Percentiles rank a stretch among this genome's conserved stretches.
Evolutionary conservation across 2,888 invertebrate species (phyloP).

Genomic region (Eledona agricola): DNA sequence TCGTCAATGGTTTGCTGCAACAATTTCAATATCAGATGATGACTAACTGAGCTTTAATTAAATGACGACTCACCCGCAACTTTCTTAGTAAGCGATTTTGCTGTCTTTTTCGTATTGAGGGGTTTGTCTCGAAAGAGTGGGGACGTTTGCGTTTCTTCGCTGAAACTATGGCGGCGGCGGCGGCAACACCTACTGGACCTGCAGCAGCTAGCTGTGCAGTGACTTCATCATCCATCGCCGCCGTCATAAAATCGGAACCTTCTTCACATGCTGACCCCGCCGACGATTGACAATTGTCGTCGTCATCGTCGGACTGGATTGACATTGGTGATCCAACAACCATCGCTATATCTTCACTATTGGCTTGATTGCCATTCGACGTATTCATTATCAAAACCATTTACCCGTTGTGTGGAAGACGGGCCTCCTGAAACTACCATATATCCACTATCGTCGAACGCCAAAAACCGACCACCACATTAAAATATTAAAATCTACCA

Average conservation of each 20-base stretch:
- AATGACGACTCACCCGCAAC: conserved; percentile 71
- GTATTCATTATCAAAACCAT: conserved; percentile 62
- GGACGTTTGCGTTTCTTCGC: conserved; percentile 95
- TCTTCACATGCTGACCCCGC: conserved; percentile 83
- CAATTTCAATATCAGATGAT: too few species aligned
- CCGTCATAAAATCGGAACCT: conserved; percentile 82
- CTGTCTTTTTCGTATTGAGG: conserved; percentile 93
- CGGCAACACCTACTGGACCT: conserved; percentile 96
- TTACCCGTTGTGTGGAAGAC: conserved; percentile 55
- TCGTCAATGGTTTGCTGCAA: conserved; percentile 92
- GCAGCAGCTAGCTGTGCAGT: conserved; percentile 94
- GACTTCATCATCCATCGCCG: conserved; percentile 91
- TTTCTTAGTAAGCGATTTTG: conserved; percentile 91
- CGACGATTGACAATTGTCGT: conserved; percentile 84
- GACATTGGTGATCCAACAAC: conserved; percentile 64
- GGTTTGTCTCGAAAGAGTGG: conserved; percentile 97
- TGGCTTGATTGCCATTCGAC: conserved; percentile 58
- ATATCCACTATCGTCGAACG: background rate
- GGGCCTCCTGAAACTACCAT: conserved; percentile 48
- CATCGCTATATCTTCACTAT: conserved; percentile 76
- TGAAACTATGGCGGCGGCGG: conserved; percentile 95
- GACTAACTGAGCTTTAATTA: conserved; percentile 11
- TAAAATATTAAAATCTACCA: too few species aligned
- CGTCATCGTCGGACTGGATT: conserved; percentile 76
- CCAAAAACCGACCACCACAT: too few species aligned